These are phyloP conservation scores for Sylvia atricapilla DNA, from an alignment of 2,113 vertebrate species.

Conservation along the genomic window DNA sequence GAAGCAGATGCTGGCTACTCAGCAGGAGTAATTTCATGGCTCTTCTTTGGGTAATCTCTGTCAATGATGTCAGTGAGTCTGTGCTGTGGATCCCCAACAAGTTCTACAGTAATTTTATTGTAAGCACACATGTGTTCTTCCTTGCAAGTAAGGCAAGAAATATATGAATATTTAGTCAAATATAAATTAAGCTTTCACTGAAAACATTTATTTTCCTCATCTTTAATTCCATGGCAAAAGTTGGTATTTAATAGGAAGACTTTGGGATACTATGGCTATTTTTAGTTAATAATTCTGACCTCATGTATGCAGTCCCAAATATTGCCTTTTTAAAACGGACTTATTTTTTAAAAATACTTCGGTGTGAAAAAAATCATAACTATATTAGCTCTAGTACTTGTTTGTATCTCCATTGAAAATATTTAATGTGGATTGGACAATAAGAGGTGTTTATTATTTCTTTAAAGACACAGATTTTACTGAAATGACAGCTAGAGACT, in stretches of 20 bases:
- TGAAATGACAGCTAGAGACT: not conserved
- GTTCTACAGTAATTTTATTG: not conserved
- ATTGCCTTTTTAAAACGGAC: not conserved
- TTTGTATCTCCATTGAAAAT: not conserved
- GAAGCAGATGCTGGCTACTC: not conserved
- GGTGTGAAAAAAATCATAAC: not conserved
- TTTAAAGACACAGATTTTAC: not conserved
- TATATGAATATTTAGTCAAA: not conserved
- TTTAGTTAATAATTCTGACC: not conserved
- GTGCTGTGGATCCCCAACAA: not conserved
- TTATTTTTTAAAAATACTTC: not conserved
- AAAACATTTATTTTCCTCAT: not conserved
- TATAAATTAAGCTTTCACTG: not conserved
- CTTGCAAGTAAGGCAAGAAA: not conserved
- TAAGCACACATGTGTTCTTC: not conserved
- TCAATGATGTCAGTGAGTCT: not conserved
- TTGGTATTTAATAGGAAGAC: not conserved
- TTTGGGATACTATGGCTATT: accelerated
- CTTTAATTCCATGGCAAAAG: not conserved
- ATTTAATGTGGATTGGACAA: not conserved
- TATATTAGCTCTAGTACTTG: not conserved
- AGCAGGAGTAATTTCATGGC: not conserved
- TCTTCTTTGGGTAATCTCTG: not conserved
- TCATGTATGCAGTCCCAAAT: not conserved
- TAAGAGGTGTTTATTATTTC: not conserved